Percentiles rank a stretch among this genome's conserved stretches.
Conservation (phyloP, 2,888 invertebrate species). For the Rhyacophila evoluta region DNA sequence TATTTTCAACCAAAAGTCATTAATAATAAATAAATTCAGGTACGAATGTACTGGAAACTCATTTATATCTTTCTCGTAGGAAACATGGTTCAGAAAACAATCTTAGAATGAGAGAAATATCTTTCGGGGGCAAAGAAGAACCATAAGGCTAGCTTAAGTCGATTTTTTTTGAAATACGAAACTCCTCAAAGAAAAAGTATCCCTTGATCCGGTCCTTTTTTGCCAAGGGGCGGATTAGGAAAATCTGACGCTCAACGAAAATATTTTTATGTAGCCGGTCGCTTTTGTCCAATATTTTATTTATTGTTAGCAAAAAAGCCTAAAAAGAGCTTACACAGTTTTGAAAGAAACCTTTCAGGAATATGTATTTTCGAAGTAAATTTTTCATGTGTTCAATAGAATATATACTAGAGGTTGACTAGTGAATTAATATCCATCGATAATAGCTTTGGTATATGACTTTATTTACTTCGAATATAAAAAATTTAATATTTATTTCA, state of each 20-base stretch:
- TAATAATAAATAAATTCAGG: no score
- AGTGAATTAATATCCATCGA: background rate
- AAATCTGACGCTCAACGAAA: constrained; percentile 24
- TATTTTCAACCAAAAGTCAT: no score
- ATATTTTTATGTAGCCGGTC: background rate
- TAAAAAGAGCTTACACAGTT: constrained; percentile 22
- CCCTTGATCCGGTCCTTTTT: constrained; percentile 17
- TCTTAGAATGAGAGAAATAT: background rate
- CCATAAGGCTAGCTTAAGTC: background rate
- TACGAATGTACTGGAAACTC: no score
- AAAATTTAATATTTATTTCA: no score
- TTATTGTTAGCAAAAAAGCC: constrained; percentile 22
- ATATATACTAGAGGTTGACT: background rate
- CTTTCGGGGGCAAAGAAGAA: background rate
- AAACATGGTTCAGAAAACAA: background rate
- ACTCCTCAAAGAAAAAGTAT: constrained; percentile 15
- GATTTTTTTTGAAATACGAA: constrained; percentile 17
- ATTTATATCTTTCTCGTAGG: no score
- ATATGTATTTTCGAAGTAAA: constrained; percentile 10
- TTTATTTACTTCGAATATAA: no score
- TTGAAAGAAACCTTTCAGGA: constrained; percentile 20
- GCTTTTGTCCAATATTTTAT: constrained; percentile 18
- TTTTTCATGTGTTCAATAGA: background rate
- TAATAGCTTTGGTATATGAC: background rate
- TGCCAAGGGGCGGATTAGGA: constrained; percentile 16